phyloP scores from a whole-genome alignment of 2,888 invertebrate species.

The Calephelis perditalis region DNA sequence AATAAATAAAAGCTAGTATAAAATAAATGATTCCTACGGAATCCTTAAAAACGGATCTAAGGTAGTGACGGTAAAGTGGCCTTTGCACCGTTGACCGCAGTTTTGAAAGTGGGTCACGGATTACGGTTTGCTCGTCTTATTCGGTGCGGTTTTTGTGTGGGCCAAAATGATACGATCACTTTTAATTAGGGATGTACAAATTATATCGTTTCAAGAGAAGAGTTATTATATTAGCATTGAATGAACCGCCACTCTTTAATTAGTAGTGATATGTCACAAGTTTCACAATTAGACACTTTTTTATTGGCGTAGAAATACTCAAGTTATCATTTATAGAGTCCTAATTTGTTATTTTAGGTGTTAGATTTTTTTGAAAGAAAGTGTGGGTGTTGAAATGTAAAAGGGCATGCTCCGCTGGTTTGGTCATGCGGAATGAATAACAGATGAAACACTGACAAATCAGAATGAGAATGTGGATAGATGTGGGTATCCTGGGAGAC shows the following conservation, averaged over 20 bases:
- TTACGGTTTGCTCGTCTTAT: conserved; percentile 39
- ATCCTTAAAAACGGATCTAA: neutral
- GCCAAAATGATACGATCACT: conserved; percentile 5
- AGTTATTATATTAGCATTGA: too few relatives aligned
- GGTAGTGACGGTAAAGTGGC: neutral
- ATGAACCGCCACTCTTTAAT: too few relatives aligned
- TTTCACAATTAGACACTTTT: too few relatives aligned
- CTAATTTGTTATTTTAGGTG: too few relatives aligned
- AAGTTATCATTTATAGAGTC: too few relatives aligned
- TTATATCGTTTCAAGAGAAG: neutral
- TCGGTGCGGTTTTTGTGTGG: conserved; percentile 22
- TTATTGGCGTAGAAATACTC: too few relatives aligned
- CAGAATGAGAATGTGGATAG: too few relatives aligned
- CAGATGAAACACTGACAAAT: conserved; percentile 1
- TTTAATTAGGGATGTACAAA: neutral
- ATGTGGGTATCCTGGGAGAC: too few relatives aligned
- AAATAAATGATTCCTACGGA: neutral
- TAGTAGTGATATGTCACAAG: too few relatives aligned
- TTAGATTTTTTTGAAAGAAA: neutral
- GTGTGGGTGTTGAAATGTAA: too few relatives aligned
- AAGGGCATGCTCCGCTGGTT: too few relatives aligned
- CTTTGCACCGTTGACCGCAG: conserved; percentile 38
- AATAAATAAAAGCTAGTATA: neutral
- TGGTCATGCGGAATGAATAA: too few relatives aligned
- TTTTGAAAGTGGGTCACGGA: conserved; percentile 56